These are phyloP conservation scores for Actinernus sp. DNA, from an alignment of 92 coral and sea anemone genomes.

Conservation along the genomic window DNA sequence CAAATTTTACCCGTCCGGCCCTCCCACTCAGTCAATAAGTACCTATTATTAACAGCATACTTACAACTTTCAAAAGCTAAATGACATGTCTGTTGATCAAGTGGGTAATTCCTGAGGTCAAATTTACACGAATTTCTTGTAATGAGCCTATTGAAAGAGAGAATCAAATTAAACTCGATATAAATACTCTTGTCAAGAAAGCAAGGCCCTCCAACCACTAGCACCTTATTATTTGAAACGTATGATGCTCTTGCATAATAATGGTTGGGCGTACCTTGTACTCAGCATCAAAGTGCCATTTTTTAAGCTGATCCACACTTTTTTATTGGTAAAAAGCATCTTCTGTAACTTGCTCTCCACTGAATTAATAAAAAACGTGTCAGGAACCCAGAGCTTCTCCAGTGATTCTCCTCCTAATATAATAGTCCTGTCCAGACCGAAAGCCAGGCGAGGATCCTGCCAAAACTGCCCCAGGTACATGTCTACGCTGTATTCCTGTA, in stretches of 20 bases:
- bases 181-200: neutral
- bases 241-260: neutral
- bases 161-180: neutral
- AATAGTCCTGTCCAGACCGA: constrained; percentile 83
- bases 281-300: constrained; percentile 95
- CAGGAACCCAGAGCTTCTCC: constrained; percentile 94
- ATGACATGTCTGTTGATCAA: constrained; percentile 88
- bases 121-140: constrained; percentile 92
- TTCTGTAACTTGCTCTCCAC: constrained; percentile 90
- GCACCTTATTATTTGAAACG: too few relatives aligned
- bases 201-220: neutral
- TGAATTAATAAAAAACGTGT: constrained; percentile 94
- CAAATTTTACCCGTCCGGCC: too few relatives aligned
- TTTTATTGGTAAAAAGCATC: constrained; percentile 89
- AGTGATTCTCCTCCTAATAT: constrained; percentile 89
- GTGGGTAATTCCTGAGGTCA: constrained; percentile 93
- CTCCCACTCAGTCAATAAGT: too few relatives aligned
- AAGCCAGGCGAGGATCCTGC: constrained; percentile 96
- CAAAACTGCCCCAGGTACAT: constrained; percentile 98
- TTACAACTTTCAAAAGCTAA: constrained; percentile 99
- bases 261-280: constrained; percentile 61
- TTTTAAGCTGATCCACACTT: constrained; percentile 86
- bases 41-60: too few relatives aligned
- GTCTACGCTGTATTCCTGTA: constrained; percentile 89
- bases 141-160: constrained; percentile 53